Base-by-base conservation (phyloP, 2,113 vertebrate species). In the Piaya cayana region DNA sequence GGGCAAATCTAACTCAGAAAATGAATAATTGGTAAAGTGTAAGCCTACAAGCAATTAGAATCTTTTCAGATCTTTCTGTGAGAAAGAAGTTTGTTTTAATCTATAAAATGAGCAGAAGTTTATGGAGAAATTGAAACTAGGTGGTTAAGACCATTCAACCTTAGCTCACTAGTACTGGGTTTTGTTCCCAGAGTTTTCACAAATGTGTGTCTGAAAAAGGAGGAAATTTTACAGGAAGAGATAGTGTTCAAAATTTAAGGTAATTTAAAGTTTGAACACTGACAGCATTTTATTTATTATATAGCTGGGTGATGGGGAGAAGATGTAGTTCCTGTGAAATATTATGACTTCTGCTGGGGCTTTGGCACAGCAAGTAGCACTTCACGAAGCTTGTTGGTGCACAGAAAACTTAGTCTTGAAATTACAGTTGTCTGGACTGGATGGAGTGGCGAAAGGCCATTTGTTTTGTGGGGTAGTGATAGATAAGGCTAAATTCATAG, bases 1-100 rank as follows among this genome's bases (percentile, higher is more conserved):
- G 22, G 85, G 45, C 30, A 92, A 8, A 63, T 92, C 63, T 82
- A 88, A 90, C 63, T 95, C 85, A 82, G 79, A 86, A 90, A 81
- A 90, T 69, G 29, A 58, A 72, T 80, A 86, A 82, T 49, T 58
- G 59, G 30, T 76, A 53, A 90, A 27, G 36, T 72, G 25, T 18
- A 82, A 88, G 63, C 30, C 37, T 75, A 11, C 21, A 16, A 76
- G 39, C 65, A 60, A 17, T 22, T 50, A 19, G 45, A 50, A 53
- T 77, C 36, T 68, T 78, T 82, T 82, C 78, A 82, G 60, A 42
- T 68, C 58, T 82, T 55, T 49, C 52, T 63, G 58, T 43, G 36
- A 92, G 63, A 36, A 39, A 71, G 39, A 79, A 21, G 16, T 70
- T 72, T 92, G 19, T 63, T 88, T 90, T 92, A 26, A 56, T 52